A percentile compares a stretch with the other conserved stretches of the same genome.
Conservation (phyloP, 2,797 vertebrate genomes). For the Myotis myotis region DNA sequence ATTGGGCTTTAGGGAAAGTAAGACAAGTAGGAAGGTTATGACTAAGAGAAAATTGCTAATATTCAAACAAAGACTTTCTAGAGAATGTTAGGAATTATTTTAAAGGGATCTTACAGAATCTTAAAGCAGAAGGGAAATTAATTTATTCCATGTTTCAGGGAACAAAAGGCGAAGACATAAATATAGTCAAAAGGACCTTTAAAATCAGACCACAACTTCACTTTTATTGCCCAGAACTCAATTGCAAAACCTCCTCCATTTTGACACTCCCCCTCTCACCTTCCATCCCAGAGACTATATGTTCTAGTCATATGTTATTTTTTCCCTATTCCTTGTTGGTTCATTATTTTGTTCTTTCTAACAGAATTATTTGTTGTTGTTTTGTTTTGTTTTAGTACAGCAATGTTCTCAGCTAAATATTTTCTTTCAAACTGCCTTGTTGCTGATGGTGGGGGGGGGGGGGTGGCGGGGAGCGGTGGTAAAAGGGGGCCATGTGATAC, state of each 20-base stretch:
- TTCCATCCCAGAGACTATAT: background rate
- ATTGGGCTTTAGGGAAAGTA: background rate
- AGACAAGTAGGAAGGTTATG: background rate
- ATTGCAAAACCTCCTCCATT: background rate
- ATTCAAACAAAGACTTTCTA: background rate
- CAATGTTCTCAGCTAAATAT: background rate
- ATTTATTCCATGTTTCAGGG: background rate
- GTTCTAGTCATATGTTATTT: background rate
- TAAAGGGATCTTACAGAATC: background rate
- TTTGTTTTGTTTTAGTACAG: background rate
- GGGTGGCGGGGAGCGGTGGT: fast-evolving
- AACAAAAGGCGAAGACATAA: background rate
- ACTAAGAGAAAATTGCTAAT: background rate
- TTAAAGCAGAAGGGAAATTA: background rate
- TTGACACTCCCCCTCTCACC: background rate
- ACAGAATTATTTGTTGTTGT: background rate
- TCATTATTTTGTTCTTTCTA: background rate
- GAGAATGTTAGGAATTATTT: background rate
- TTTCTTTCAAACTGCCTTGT: background rate
- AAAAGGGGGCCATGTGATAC: background rate
- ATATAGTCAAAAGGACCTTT: background rate
- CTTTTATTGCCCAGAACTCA: background rate
- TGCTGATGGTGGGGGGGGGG: background rate
- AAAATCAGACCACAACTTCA: background rate
- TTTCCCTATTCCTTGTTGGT: background rate